Conservation (phyloP, 2,888 invertebrate species). For the Listrodromus nycthemerus region DNA sequence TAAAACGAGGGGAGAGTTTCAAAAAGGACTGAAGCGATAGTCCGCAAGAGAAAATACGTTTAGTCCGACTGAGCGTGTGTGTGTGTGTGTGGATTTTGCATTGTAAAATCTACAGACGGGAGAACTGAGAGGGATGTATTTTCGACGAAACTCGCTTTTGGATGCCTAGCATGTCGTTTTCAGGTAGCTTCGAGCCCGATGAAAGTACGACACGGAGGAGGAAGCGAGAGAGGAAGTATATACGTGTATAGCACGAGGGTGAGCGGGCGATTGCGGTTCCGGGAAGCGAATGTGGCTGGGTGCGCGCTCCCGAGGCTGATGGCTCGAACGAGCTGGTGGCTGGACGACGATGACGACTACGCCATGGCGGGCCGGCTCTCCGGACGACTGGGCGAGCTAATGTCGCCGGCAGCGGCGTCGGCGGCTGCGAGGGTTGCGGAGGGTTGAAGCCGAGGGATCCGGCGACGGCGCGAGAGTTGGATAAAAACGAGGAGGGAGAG, state of each 20-base stretch:
- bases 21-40: constrained; percentile 3
- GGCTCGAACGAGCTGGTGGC: constrained; percentile 63
- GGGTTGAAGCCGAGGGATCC: constrained; percentile 67
- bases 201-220: constrained; percentile 17
- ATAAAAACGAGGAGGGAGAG: constrained; percentile 31
- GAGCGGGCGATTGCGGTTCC: constrained; percentile 73
- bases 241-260: neutral
- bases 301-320: constrained; percentile 68
- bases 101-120: neutral
- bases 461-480: constrained; percentile 57
- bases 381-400: constrained; percentile 78
- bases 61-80: constrained; percentile 2
- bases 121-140: neutral
- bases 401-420: constrained; percentile 67
- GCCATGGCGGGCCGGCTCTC: constrained; percentile 71
- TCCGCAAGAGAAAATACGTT: constrained; percentile 38
- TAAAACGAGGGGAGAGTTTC: neutral
- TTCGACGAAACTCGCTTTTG: constrained; percentile 50
- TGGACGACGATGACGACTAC: constrained; percentile 67
- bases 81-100: constrained; percentile 15
- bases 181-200: constrained; percentile 65
- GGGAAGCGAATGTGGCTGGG: constrained; percentile 76
- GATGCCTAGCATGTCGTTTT: constrained; percentile 43
- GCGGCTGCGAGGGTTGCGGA: constrained; percentile 69
- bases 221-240: constrained; percentile 16